A percentile compares a stretch with the other conserved stretches of the same genome.
These are phyloP conservation scores for Chloebia gouldiae DNA, from an alignment of 2,113 vertebrate genomes.

Conservation along the genomic window DNA sequence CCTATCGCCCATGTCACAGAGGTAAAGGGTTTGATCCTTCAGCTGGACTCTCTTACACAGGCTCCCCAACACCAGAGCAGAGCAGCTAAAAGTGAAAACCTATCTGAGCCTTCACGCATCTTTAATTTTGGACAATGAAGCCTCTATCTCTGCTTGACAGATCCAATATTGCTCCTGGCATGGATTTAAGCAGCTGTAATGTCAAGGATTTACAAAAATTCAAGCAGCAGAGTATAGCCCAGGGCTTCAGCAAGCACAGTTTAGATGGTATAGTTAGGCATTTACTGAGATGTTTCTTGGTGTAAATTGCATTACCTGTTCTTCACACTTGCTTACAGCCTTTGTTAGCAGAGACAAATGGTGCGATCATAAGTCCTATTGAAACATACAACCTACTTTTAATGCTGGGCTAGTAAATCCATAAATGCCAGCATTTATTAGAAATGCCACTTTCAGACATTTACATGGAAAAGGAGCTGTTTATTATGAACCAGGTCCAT, in stretches of 20 bases:
- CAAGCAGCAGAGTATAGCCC: not conserved
- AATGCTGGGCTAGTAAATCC: not conserved
- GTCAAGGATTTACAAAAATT: conserved; percentile 15
- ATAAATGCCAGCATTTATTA: not conserved
- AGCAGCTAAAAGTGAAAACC: not conserved
- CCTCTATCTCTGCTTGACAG: not conserved
- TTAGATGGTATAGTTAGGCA: conserved; percentile 11
- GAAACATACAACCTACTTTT: not conserved
- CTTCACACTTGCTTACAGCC: not conserved
- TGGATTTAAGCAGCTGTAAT: conserved; percentile 6
- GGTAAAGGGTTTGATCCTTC: not conserved
- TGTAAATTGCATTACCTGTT: conserved; percentile 10
- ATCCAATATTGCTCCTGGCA: not conserved
- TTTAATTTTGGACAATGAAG: not conserved
- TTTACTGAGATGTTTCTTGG: conserved; percentile 18
- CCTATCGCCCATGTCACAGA: fast-evolving
- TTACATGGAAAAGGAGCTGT: not conserved
- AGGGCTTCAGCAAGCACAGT: not conserved
- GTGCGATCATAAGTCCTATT: not conserved
- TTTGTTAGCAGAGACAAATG: not conserved
- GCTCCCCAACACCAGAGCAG: not conserved
- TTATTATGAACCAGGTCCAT: not conserved
- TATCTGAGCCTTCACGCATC: not conserved
- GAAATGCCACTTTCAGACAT: not conserved
- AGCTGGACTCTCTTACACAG: not conserved